Conservation (phyloP, 2,113 vertebrate species). For the Chiloscyllium plagiosum region DNA sequence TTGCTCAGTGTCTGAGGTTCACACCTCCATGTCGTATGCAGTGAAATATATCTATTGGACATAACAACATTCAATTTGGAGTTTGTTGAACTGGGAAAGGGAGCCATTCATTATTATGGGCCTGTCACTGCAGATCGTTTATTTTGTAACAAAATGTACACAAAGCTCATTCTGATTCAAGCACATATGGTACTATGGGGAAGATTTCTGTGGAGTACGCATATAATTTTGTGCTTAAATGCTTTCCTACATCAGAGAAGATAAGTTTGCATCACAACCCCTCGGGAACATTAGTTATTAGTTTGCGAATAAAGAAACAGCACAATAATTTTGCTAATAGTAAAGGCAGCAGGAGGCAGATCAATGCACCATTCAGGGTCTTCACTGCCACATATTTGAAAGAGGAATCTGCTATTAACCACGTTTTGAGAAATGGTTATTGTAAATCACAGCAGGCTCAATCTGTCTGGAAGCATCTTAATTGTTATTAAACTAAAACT, state of each 20-base stretch:
- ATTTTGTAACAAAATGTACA: background rate
- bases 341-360: slow-evolving; percentile 30
- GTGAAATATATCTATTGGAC: background rate
- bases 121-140: background rate
- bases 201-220: background rate
- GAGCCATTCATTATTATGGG: background rate
- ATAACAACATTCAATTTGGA: background rate
- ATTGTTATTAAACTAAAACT: slow-evolving; percentile 26
- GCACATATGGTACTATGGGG: background rate
- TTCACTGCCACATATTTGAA: slow-evolving; percentile 31
- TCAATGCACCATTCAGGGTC: background rate
- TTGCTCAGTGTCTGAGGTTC: background rate
- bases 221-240: slow-evolving; percentile 27
- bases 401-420: slow-evolving; percentile 24
- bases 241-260: slow-evolving; percentile 13
- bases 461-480: background rate
- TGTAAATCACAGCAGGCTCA: slow-evolving; percentile 25
- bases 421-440: slow-evolving; percentile 17
- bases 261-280: background rate
- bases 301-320: background rate
- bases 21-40: background rate
- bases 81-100: background rate
- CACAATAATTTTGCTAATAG: slow-evolving; percentile 7
- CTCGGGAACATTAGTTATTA: slow-evolving; percentile 11
- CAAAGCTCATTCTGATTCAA: background rate